Evolutionary conservation across 2,888 invertebrate species (phyloP), one percentile per base, ranked within the genome.

Genomic region (Escarpia spicata): DNA sequence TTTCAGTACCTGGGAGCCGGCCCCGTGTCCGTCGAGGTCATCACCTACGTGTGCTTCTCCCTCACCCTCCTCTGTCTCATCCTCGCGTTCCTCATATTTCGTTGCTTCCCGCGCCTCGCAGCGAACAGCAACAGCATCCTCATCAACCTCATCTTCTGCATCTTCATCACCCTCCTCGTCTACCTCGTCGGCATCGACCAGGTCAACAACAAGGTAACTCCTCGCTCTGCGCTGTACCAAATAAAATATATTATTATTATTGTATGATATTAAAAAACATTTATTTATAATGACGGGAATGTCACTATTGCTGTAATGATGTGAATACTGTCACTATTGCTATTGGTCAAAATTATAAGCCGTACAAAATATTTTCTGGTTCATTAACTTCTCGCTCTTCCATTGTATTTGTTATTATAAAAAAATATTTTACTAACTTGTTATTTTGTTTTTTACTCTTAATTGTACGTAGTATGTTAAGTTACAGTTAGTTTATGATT

Each of bases 41-140:
- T 98, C 12, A 98, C 98, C 75, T 99, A 98, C 97, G 98, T 98
- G 15, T 98, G 98, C 0, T 98, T 99, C 95, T 97, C 98, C 94
- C 97, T 99, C 91, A 98, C 99, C 0, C 97, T 99, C 91, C 98
- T 98, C 0, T 97, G 98, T 31, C 97, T 99, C 6, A 96, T 98
- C 26, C 97, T 97, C 92, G 98, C 99, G 0, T 97, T 99, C 96
- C 96, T 19, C 44, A 92, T n/a, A 37, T 92, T 75, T 26, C 75
- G 75, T 26, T 75, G 75, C n/a, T 26, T 92, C 60, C 44, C 91
- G 2, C 91, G 91, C 43, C 93, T 95, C 4, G 95, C 96, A 94
- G 96, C 96, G 92, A 99, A 99, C 95, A 98, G 98, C 91, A 99
- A 99, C 96, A 98, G 98, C 43, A 99, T 99, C 94, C 98, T 99